These are phyloP conservation scores for Triplophysa tibetana DNA, from an alignment of 2,113 vertebrate genomes.

Conservation along the genomic window DNA sequence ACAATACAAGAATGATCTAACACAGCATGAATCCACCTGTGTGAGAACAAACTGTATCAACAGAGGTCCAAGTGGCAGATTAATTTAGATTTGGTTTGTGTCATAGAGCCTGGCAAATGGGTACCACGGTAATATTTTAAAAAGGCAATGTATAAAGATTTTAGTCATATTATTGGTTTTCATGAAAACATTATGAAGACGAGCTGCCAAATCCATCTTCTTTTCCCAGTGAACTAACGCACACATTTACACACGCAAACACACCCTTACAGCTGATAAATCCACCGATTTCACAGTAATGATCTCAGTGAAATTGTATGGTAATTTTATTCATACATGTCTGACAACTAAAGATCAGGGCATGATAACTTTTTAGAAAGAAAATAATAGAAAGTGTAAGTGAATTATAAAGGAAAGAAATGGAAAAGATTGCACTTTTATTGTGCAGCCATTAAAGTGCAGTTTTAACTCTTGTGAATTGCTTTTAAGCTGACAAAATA, in stretches of 20 bases:
- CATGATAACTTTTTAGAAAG: no score
- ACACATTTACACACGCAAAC: background rate
- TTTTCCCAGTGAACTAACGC: background rate
- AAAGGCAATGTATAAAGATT: background rate
- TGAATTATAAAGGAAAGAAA: no score
- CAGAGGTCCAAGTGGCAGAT: background rate
- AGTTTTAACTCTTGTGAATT: no score
- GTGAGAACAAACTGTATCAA: background rate
- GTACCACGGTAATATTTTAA: background rate
- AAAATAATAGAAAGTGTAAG: no score
- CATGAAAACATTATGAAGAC: background rate
- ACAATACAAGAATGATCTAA: background rate
- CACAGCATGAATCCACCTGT: background rate
- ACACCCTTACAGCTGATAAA: background rate
- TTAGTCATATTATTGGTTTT: constrained; percentile 25
- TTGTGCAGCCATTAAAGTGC: no score
- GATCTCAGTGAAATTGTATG: background rate
- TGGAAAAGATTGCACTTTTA: no score
- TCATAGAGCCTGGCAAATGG: background rate
- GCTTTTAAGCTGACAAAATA: no score
- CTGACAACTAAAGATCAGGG: no score
- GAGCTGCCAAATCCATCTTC: constrained; percentile 13
- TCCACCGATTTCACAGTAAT: background rate
- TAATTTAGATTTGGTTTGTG: background rate
- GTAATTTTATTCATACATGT: no score